A percentile compares a stretch with the other conserved stretches of the same genome.
These are phyloP conservation scores for Poecilia latipinna DNA, from an alignment of 2,113 vertebrate genomes.

Conservation along the genomic window DNA sequence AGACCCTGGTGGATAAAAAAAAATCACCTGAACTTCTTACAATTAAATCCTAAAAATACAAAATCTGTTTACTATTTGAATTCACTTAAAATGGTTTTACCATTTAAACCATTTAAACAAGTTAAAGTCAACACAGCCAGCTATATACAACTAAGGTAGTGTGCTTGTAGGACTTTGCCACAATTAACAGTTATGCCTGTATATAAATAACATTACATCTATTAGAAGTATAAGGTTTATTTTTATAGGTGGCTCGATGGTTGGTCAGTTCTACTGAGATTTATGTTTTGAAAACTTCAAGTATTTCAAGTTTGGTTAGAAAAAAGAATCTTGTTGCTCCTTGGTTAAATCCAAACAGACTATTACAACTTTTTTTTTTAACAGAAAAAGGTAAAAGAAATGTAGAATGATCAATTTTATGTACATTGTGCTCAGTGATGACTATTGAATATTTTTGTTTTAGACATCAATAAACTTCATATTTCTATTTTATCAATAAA, in stretches of 20 bases:
- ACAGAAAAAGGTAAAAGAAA: too few relatives aligned
- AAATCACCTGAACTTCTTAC: background rate
- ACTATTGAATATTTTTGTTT: background rate
- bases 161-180: background rate
- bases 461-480: constrained; percentile 6
- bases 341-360: background rate
- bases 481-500: constrained; percentile 55
- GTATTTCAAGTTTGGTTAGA: background rate
- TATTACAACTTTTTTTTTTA: background rate
- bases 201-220: background rate
- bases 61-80: background rate
- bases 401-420: background rate
- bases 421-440: too few relatives aligned
- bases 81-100: background rate
- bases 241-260: background rate
- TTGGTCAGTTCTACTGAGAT: background rate
- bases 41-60: background rate
- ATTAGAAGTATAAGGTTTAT: background rate
- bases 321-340: background rate
- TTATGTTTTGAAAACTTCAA: background rate
- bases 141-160: background rate
- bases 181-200: background rate
- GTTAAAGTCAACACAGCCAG: background rate
- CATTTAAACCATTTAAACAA: background rate
- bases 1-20: background rate